A percentile compares a stretch with the other conserved stretches of the same genome.
These are phyloP conservation scores for Pogonognathellus flavescens DNA, from an alignment of 1,140 invertebrate genomes.

Conservation along the genomic window DNA sequence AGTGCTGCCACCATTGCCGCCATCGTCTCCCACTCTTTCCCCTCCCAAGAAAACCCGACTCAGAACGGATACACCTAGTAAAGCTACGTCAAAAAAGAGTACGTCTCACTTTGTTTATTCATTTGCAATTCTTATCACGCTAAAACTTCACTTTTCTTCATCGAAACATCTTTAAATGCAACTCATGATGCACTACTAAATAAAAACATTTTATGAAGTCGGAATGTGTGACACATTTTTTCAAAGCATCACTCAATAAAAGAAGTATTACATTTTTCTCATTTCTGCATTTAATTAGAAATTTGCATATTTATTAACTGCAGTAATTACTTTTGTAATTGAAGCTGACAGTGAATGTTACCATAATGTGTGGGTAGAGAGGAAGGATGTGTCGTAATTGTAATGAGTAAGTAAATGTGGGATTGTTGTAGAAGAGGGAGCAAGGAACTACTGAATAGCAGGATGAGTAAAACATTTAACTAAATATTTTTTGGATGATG, in stretches of 20 bases:
- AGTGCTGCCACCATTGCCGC: slow-evolving; percentile 55
- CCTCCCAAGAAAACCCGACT: slow-evolving; percentile 67
- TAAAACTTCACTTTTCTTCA: too few relatives aligned
- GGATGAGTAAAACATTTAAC: too few relatives aligned
- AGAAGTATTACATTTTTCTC: too few relatives aligned
- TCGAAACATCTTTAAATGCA: not conserved
- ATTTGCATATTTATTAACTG: not conserved
- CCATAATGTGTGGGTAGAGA: not conserved
- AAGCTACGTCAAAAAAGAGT: slow-evolving; percentile 69
- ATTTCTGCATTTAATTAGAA: too few relatives aligned
- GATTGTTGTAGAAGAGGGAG: too few relatives aligned
- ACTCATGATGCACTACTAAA: too few relatives aligned
- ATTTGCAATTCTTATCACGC: not conserved
- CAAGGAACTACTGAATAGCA: too few relatives aligned
- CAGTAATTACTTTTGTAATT: not conserved
- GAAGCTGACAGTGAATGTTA: not conserved
- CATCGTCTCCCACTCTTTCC: slow-evolving; percentile 39
- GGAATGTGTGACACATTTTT: not conserved
- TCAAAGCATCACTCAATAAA: too few relatives aligned
- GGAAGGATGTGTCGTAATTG: too few relatives aligned
- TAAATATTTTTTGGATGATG: not conserved
- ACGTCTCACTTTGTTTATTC: slow-evolving; percentile 12
- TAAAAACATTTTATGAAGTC: too few relatives aligned
- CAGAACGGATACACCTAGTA: slow-evolving; percentile 66
- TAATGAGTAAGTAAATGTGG: too few relatives aligned